Conservation (phyloP, 2,888 invertebrate species). For the Pristionchus exspectatus region DNA sequence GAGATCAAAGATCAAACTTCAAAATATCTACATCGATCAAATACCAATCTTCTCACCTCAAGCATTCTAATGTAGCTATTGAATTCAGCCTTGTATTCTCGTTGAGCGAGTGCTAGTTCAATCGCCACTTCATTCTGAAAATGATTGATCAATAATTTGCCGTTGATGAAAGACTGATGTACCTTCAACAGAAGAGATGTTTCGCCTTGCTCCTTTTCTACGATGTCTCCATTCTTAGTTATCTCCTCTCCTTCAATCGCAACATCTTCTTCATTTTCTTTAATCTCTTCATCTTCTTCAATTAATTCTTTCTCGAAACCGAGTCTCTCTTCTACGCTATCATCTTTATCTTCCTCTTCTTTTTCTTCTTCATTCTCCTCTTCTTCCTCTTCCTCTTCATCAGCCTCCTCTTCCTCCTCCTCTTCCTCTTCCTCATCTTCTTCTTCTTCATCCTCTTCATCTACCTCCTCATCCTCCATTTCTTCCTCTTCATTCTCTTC, state of each 20-base stretch:
- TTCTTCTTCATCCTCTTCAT: not conserved
- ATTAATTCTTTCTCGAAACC: not conserved
- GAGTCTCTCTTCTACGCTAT: not conserved
- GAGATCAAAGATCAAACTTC: not conserved
- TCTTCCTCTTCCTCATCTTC: no score
- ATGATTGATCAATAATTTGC: not conserved
- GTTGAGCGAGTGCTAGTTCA: conserved; percentile 25
- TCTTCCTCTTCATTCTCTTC: not conserved
- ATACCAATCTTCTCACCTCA: not conserved
- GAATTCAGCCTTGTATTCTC: not conserved
- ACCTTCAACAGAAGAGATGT: not conserved
- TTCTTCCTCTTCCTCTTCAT: not conserved
- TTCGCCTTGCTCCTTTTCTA: not conserved
- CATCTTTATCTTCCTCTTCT: not conserved
- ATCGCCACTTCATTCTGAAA: conserved; percentile 20
- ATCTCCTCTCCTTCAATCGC: not conserved
- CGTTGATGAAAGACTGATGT: not conserved
- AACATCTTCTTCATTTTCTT: not conserved
- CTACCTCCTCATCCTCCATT: not conserved
- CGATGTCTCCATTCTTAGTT: not conserved
- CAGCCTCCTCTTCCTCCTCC: not conserved
- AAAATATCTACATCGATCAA: not conserved
- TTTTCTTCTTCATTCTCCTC: not conserved
- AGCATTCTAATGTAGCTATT: conserved; percentile 4
- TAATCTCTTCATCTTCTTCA: not conserved